Evolutionary conservation across 2,888 invertebrate species (phyloP).

Genomic region (Carpatolechia fugitivella): DNA sequence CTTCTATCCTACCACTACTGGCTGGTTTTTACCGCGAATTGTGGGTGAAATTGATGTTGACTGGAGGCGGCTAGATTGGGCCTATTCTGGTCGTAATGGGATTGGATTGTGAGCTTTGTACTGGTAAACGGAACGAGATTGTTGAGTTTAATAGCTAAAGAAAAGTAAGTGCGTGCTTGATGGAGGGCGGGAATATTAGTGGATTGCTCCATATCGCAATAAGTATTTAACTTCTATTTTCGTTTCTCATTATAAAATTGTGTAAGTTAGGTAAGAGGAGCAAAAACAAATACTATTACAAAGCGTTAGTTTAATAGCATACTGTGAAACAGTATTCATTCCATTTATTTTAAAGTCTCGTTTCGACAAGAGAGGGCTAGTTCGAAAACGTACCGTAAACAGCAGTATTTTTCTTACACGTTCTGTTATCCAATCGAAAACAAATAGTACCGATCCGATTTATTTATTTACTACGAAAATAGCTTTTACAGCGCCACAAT

Average conservation of each 20-base stretch:
- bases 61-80: background rate
- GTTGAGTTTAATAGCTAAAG: background rate
- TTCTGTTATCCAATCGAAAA: slow-evolving; percentile 5
- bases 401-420: background rate
- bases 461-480: slow-evolving; percentile 33
- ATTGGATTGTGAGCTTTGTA: slow-evolving; percentile 2
- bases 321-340: too few relatives aligned
- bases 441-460: slow-evolving; percentile 20
- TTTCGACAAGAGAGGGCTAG: too few relatives aligned
- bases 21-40: background rate
- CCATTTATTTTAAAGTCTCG: too few relatives aligned
- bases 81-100: background rate
- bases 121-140: background rate
- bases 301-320: too few relatives aligned
- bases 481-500: slow-evolving; percentile 27
- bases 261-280: too few relatives aligned
- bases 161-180: background rate
- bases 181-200: background rate
- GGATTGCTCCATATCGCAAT: too few relatives aligned
- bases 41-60: slow-evolving; percentile 3
- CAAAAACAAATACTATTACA: too few relatives aligned
- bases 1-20: slow-evolving; percentile 23
- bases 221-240: too few relatives aligned
- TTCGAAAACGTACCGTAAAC: background rate
- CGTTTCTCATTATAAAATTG: too few relatives aligned